Evolutionary conservation across 2,797 vertebrate genomes (phyloP).

Genomic region (Pogonophryne albipinna): DNA sequence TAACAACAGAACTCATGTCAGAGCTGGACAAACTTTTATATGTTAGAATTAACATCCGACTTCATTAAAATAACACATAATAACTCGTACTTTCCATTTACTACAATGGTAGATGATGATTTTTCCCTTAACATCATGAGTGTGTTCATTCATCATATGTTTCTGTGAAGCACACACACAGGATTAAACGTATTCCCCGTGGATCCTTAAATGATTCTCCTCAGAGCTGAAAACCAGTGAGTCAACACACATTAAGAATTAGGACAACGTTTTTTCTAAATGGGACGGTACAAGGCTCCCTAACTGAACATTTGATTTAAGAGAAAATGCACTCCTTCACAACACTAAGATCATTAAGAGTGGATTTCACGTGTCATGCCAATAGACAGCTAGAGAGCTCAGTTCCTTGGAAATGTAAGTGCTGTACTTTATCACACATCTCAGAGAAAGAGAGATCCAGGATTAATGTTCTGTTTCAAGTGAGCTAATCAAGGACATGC

Average conservation of each 20-base stretch:
- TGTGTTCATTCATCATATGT: slow-evolving; percentile 45
- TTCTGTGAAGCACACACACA: not conserved
- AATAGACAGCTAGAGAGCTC: not conserved
- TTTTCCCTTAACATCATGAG: not conserved
- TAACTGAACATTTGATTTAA: slow-evolving; percentile 2
- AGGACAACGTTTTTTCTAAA: slow-evolving; percentile 57
- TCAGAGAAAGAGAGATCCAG: slow-evolving; percentile 44
- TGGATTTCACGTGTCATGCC: slow-evolving; percentile 1
- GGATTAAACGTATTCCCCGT: slow-evolving; percentile 4
- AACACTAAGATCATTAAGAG: slow-evolving; percentile 33
- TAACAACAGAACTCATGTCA: too few relatives aligned
- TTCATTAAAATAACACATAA: not conserved
- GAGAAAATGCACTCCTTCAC: not conserved
- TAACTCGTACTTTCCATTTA: not conserved
- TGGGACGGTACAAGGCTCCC: slow-evolving; percentile 32
- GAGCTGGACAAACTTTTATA: too few relatives aligned
- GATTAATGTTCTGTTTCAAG: slow-evolving; percentile 47
- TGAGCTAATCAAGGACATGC: slow-evolving; percentile 26
- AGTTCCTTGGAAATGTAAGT: slow-evolving; percentile 26
- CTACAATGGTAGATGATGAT: not conserved
- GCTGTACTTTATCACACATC: slow-evolving; percentile 46
- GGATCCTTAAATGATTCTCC: slow-evolving; percentile 41
- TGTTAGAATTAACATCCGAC: not conserved
- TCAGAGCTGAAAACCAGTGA: slow-evolving; percentile 29
- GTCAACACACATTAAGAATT: slow-evolving; percentile 54